A percentile compares a stretch with the other conserved stretches of the same genome.
Conservation (phyloP, 2,797 vertebrate species). For the Xerus rutilus region DNA sequence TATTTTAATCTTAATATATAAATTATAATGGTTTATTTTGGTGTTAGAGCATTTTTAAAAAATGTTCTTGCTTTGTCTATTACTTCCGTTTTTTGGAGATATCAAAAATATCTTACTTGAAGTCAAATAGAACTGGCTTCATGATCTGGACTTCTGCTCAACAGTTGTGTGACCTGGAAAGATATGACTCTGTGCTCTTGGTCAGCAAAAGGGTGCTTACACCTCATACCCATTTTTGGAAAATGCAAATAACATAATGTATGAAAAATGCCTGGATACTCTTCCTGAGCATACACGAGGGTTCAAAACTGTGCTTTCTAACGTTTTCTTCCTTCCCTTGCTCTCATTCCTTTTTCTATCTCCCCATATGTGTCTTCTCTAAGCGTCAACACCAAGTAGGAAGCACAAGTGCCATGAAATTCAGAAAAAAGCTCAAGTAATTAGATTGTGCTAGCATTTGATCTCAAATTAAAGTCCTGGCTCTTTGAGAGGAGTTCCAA, state of each 20-base stretch:
- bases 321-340: background rate
- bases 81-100: background rate
- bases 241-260: background rate
- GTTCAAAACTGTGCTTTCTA: background rate
- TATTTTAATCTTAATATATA: slow-evolving; percentile 1
- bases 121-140: background rate
- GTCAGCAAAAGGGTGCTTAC: background rate
- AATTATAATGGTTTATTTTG: background rate
- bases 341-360: background rate
- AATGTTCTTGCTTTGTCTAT: background rate
- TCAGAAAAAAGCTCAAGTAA: slow-evolving; percentile 7
- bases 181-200: background rate
- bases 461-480: slow-evolving; percentile 53
- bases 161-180: background rate
- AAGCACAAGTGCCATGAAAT: background rate
- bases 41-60: background rate
- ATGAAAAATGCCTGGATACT: background rate
- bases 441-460: background rate
- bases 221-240: background rate
- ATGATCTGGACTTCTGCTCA: background rate
- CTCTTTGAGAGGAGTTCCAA: background rate
- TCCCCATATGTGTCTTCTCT: background rate
- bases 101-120: background rate
- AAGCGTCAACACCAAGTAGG: background rate
- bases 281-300: background rate